These are phyloP conservation scores for Aphaenogaster floridana DNA, from an alignment of 1,140 invertebrate species.

Conservation along the genomic window DNA sequence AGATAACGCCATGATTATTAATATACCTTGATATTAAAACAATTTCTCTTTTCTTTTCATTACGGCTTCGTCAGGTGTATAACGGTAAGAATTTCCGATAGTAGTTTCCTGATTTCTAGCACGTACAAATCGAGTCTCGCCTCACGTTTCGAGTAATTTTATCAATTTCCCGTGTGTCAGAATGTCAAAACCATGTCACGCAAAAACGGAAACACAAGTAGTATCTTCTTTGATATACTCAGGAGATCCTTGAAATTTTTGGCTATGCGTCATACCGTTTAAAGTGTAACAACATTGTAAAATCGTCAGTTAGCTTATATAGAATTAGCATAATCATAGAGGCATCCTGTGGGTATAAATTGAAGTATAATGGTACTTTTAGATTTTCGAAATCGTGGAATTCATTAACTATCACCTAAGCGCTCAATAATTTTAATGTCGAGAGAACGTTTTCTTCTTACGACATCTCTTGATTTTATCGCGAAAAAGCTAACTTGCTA, in stretches of 20 bases:
- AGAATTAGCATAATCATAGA: neutral
- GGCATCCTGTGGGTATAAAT: neutral
- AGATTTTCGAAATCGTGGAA: neutral
- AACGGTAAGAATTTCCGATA: neutral
- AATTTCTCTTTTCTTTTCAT: neutral
- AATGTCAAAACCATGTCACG: constrained; percentile 27
- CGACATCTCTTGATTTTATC: neutral
- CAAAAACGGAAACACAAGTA: neutral
- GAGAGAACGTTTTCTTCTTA: neutral
- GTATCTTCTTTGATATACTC: neutral
- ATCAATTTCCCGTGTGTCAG: constrained; percentile 24
- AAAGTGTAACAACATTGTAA: neutral
- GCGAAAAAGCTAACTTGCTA: neutral
- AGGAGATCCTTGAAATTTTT: neutral
- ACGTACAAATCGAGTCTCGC: constrained; percentile 13
- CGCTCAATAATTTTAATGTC: neutral
- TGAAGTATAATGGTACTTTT: neutral
- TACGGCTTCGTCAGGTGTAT: neutral
- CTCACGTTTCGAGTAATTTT: constrained; percentile 19
- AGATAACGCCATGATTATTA: neutral
- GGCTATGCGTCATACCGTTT: neutral
- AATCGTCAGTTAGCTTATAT: neutral
- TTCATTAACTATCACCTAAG: neutral
- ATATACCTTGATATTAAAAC: neutral
- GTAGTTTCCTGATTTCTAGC: neutral